A percentile compares a stretch with the other conserved stretches of the same genome.
Evolutionary conservation across 2,797 vertebrate genomes (phyloP).

Genomic region (Poeciliopsis presidionis): DNA sequence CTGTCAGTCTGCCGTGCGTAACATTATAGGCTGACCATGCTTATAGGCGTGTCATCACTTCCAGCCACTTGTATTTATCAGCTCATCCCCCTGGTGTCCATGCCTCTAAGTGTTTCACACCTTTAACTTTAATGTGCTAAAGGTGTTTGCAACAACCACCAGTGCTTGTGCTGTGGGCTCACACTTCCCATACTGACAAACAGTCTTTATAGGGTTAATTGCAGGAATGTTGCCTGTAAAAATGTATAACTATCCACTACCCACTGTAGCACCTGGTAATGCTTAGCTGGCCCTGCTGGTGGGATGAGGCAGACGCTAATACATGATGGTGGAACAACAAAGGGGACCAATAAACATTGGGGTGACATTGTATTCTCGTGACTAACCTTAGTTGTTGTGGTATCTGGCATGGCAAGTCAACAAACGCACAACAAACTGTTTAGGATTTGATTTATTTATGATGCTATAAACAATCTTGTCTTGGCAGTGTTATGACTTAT

Average conservation of each 20-base stretch:
- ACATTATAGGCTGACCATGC: conserved; percentile 28
- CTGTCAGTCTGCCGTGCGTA: conserved; percentile 38
- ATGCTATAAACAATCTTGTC: neutral
- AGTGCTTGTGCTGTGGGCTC: conserved; percentile 7
- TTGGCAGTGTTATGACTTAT: neutral
- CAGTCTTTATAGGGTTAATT: conserved; percentile 34
- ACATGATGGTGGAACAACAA: conserved; percentile 40
- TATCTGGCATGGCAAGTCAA: conserved; percentile 1
- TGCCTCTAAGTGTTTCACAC: conserved; percentile 12
- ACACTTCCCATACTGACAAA: conserved; percentile 24
- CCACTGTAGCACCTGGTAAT: conserved; percentile 56
- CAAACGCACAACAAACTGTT: neutral
- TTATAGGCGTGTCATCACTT: conserved; percentile 41
- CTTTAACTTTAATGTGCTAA: conserved; percentile 11
- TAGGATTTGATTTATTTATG: neutral
- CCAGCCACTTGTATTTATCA: conserved; percentile 30
- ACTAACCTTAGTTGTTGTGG: conserved; percentile 3
- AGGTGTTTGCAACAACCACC: conserved; percentile 10
- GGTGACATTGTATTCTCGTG: neutral
- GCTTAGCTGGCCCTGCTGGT: conserved; percentile 39
- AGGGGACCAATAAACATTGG: conserved; percentile 25
- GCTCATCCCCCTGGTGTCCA: conserved; percentile 35
- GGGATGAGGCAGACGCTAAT: conserved; percentile 37
- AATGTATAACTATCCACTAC: conserved; percentile 26
- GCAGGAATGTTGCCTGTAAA: conserved; percentile 49